Percentiles rank a stretch among this genome's conserved stretches.
Evolutionary conservation across 2,888 invertebrate species (phyloP).

Genomic region (Epinotia nisella): DNA sequence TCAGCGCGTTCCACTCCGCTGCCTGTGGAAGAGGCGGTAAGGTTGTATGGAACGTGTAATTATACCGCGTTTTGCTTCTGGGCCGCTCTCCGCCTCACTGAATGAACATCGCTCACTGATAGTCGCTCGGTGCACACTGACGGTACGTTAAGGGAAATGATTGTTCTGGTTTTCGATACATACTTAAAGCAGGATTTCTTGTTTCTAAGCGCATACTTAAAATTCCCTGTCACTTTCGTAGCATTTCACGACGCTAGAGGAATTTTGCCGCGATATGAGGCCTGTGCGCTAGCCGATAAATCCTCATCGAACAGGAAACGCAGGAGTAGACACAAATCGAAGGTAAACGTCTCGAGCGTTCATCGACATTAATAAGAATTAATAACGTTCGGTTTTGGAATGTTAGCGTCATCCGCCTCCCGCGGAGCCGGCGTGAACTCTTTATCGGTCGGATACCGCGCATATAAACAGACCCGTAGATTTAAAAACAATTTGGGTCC

Average conservation of each 20-base stretch:
- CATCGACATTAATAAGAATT: slow-evolving; percentile 80
- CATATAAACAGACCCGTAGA: slow-evolving; percentile 43
- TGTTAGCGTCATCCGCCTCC: slow-evolving; percentile 77
- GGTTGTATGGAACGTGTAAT: slow-evolving; percentile 19
- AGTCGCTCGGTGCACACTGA: neutral
- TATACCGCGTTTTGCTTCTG: slow-evolving; percentile 24
- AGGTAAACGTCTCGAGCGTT: slow-evolving; percentile 77
- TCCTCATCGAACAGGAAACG: slow-evolving; percentile 60
- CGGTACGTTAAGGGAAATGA: slow-evolving; percentile 4
- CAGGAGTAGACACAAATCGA: slow-evolving; percentile 60
- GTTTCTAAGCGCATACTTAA: neutral
- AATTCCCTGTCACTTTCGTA: neutral
- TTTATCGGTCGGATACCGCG: slow-evolving; percentile 67
- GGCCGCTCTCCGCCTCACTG: slow-evolving; percentile 42
- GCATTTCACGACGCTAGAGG: neutral
- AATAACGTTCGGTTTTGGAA: slow-evolving; percentile 74
- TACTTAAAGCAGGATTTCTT: neutral
- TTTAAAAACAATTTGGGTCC: slow-evolving; percentile 29
- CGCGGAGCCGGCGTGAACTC: slow-evolving; percentile 78
- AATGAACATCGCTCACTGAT: slow-evolving; percentile 62
- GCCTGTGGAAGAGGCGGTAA: slow-evolving; percentile 45
- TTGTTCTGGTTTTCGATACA: neutral
- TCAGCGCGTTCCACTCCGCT: slow-evolving; percentile 66
- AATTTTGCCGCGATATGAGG: neutral
- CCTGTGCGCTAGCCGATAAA: slow-evolving; percentile 43